phyloP scores from a whole-genome alignment of 1,140 invertebrate genomes.

The Anoplolepis gracilipes region DNA sequence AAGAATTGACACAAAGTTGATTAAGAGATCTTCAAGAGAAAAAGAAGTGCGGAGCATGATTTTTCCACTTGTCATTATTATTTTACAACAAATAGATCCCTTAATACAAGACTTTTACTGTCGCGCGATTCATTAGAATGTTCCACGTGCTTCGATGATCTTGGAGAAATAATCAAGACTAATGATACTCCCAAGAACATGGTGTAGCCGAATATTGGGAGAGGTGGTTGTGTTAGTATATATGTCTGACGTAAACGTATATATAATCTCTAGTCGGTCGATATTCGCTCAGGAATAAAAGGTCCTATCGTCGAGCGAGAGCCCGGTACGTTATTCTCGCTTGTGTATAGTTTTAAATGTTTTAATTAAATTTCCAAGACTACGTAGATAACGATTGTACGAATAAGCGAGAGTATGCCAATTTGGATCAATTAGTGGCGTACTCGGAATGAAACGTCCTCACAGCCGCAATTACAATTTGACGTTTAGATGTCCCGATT shows the following conservation, averaged over 20 bases:
- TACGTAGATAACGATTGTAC: background rate
- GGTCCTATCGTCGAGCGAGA: slow-evolving; percentile 74
- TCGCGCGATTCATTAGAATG: slow-evolving; percentile 37
- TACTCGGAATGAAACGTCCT: background rate
- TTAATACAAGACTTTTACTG: slow-evolving; percentile 2
- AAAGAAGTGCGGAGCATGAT: background rate
- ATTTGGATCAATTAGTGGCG: slow-evolving; percentile 31
- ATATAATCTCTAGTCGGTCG: slow-evolving; percentile 70
- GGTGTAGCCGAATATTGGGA: background rate
- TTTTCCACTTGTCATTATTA: slow-evolving; percentile 6
- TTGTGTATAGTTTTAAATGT: slow-evolving; percentile 31
- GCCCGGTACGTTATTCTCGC: too few species aligned
- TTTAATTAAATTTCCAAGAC: slow-evolving; percentile 66
- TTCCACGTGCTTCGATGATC: slow-evolving; percentile 67
- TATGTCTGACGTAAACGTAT: slow-evolving; percentile 35
- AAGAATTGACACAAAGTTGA: background rate
- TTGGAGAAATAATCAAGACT: slow-evolving; percentile 31
- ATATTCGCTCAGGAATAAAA: slow-evolving; percentile 78
- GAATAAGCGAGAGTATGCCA: background rate
- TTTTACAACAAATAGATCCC: background rate
- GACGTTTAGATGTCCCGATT: slow-evolving; percentile 3
- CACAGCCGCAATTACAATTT: background rate
- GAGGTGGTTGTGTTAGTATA: background rate
- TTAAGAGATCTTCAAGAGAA: background rate
- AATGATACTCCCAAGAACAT: slow-evolving; percentile 6